These are phyloP conservation scores for Heliconius cydno DNA, from an alignment of 2,888 invertebrate species.

Conservation along the genomic window DNA sequence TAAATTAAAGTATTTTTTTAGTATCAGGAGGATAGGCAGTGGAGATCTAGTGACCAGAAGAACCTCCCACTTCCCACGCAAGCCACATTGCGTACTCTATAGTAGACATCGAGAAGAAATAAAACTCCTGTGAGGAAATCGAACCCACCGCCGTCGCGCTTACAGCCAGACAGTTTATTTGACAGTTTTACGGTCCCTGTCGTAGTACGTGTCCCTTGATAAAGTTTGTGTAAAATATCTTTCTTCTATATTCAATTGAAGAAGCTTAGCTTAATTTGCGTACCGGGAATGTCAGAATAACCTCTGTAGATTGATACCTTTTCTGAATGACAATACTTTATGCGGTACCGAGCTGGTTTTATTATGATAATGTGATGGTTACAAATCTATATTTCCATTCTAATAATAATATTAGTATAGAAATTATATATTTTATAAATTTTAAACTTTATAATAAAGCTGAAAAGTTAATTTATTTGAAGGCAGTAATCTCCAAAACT, in stretches of 20 bases:
- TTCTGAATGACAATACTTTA: not conserved
- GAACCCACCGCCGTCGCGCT: too few species aligned
- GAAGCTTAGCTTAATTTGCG: not conserved
- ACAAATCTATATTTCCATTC: not conserved
- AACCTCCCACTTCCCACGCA: not conserved
- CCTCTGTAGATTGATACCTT: not conserved
- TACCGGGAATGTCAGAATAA: not conserved
- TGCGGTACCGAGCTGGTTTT: not conserved
- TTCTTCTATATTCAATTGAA: not conserved
- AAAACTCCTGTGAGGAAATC: too few species aligned
- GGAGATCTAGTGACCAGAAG: not conserved
- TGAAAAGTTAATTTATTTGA: too few species aligned
- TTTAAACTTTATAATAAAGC: too few species aligned
- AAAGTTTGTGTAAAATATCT: not conserved
- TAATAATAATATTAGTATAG: not conserved
- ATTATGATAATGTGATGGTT: not conserved
- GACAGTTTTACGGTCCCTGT: not conserved
- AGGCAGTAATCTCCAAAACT: too few species aligned
- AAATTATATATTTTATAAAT: too few species aligned
- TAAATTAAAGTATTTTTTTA: not conserved
- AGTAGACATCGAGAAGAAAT: too few species aligned
- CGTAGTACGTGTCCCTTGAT: too few species aligned
- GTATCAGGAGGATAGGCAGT: not conserved
- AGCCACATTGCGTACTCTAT: not conserved
- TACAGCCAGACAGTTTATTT: not conserved